These are phyloP conservation scores for Petrophora chlorosata DNA, from an alignment of 2,888 invertebrate species.

Conservation along the genomic window DNA sequence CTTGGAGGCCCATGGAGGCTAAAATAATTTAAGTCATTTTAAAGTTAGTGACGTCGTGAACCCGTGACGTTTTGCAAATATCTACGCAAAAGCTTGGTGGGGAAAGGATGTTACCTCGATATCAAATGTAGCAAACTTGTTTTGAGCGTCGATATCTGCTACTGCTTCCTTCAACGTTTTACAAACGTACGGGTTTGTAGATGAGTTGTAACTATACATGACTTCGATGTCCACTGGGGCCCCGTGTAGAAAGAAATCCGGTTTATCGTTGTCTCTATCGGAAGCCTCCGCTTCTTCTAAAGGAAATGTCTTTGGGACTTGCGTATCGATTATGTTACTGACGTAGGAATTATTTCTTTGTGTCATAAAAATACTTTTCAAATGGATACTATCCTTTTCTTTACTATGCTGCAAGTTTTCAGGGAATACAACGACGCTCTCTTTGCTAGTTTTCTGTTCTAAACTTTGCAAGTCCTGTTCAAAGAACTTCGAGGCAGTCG, in stretches of 20 bases:
- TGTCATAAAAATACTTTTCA: constrained; percentile 46
- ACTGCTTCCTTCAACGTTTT: constrained; percentile 40
- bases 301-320: constrained; percentile 18
- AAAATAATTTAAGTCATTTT: constrained; percentile 23
- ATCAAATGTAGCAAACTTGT: constrained; percentile 57
- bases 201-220: constrained; percentile 48
- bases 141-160: constrained; percentile 62
- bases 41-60: neutral
- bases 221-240: constrained; percentile 34
- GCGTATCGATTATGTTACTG: neutral
- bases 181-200: constrained; percentile 48
- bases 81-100: neutral
- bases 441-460: constrained; percentile 44
- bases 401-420: constrained; percentile 22
- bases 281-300: constrained; percentile 23
- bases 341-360: constrained; percentile 15
- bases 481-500: constrained; percentile 53
- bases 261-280: constrained; percentile 47
- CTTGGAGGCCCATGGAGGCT: constrained; percentile 63
- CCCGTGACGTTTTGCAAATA: no score
- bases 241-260: constrained; percentile 59
- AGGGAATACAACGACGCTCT: constrained; percentile 48
- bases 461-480: constrained; percentile 43
- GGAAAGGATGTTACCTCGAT: constrained; percentile 60
- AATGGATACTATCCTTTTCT: constrained; percentile 38